Evolutionary conservation across 2,888 invertebrate genomes (phyloP).

Genomic region (Eulithis prunata): DNA sequence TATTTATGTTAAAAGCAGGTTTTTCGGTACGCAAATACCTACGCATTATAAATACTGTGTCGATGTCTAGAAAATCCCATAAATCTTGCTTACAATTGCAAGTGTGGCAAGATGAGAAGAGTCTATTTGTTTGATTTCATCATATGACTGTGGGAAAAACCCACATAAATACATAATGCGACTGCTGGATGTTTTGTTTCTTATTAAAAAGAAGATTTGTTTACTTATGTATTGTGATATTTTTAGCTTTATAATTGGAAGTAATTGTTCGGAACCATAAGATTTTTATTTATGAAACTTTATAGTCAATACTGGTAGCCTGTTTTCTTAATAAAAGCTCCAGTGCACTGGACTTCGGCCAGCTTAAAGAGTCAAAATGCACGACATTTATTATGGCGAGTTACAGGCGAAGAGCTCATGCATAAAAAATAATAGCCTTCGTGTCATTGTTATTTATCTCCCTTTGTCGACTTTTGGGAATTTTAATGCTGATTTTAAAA

Average conservation of each 20-base stretch:
- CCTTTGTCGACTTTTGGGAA: conserved; percentile 26
- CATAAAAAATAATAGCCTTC: conserved; percentile 35
- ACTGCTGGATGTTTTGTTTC: too few species aligned
- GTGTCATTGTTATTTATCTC: conserved; percentile 34
- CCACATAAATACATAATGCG: too few species aligned
- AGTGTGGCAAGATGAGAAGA: too few species aligned
- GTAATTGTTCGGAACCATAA: too few species aligned
- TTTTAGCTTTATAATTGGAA: too few species aligned
- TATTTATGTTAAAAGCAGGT: conserved; percentile 7
- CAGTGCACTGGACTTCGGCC: conserved; percentile 48
- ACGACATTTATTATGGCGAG: conserved; percentile 47
- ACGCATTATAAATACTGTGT: not conserved
- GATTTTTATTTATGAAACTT: too few species aligned
- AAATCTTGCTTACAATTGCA: too few species aligned
- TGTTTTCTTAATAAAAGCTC: conserved; percentile 23
- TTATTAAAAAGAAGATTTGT: too few species aligned
- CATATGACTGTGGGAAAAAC: too few species aligned
- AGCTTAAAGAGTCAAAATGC: conserved; percentile 51
- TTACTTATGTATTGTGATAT: too few species aligned
- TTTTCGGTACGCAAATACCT: too few species aligned
- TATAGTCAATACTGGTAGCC: not conserved
- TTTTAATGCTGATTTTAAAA: conserved; percentile 20
- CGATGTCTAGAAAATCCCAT: not conserved
- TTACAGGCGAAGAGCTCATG: conserved; percentile 31
- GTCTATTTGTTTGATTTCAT: too few species aligned